A percentile compares a stretch with the other conserved stretches of the same genome.
These are phyloP conservation scores for Glossosoma conforme DNA, from an alignment of 1,140 invertebrate genomes.

Conservation along the genomic window DNA sequence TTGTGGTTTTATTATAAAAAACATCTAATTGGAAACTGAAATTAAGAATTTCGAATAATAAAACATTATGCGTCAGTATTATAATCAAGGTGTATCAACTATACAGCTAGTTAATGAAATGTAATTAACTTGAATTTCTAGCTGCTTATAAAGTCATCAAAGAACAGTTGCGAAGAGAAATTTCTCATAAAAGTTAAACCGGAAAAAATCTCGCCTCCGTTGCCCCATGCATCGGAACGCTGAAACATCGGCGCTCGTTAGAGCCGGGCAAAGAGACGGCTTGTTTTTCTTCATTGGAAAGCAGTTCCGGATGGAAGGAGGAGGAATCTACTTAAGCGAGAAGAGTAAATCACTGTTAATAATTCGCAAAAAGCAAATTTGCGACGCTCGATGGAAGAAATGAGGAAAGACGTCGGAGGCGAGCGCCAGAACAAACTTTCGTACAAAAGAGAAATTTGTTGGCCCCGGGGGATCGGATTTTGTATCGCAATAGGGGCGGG, in stretches of 20 bases:
- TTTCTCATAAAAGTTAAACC: not conserved
- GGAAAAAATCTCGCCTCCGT: slow-evolving; percentile 1
- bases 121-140: too few species aligned
- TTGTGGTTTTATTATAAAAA: too few species aligned
- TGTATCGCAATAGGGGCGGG: slow-evolving; percentile 10
- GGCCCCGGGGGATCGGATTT: slow-evolving; percentile 7
- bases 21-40: too few species aligned
- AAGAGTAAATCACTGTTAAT: slow-evolving; percentile 21
- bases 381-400: slow-evolving; percentile 7
- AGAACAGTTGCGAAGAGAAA: too few species aligned
- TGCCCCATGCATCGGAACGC: too few species aligned
- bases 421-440: slow-evolving; percentile 9
- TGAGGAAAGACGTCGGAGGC: slow-evolving; percentile 5
- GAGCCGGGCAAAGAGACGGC: not conserved
- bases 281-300: slow-evolving; percentile 6
- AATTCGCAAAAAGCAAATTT: slow-evolving; percentile 23
- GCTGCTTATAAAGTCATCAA: too few species aligned
- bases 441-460: slow-evolving; percentile 7
- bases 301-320: slow-evolving; percentile 2
- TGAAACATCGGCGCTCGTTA: not conserved
- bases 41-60: too few species aligned
- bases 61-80: too few species aligned
- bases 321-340: slow-evolving; percentile 8
- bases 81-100: too few species aligned
- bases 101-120: too few species aligned